These are phyloP conservation scores for Apeira syringaria DNA, from an alignment of 2,888 invertebrate species.

Conservation along the genomic window DNA sequence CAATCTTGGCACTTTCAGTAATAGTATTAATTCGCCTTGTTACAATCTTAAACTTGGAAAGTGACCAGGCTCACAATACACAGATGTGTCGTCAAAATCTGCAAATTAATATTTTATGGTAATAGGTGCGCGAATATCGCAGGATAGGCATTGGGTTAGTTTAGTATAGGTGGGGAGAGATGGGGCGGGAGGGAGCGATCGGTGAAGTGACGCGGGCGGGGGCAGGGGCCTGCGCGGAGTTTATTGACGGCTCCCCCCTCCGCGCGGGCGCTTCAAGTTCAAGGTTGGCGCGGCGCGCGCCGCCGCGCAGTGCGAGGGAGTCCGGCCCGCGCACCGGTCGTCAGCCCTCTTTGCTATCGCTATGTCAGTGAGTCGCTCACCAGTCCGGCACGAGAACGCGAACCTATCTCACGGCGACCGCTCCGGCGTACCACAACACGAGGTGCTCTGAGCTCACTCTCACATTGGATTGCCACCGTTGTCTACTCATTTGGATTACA, in stretches of 20 bases:
- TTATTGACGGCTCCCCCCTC: slow-evolving; percentile 78
- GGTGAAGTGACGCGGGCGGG: slow-evolving; percentile 60
- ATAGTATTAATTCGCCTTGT: background rate
- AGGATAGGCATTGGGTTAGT: background rate
- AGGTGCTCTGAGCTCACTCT: slow-evolving; percentile 44
- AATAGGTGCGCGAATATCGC: slow-evolving; percentile 26
- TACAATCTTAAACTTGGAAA: slow-evolving; percentile 4
- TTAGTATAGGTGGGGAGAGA: slow-evolving; percentile 14
- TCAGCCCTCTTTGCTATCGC: slow-evolving; percentile 75
- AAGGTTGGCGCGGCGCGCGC: slow-evolving; percentile 85
- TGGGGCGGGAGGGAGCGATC: slow-evolving; percentile 28
- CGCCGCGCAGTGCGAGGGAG: slow-evolving; percentile 83
- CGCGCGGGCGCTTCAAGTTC: slow-evolving; percentile 79
- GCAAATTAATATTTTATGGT: slow-evolving; percentile 12
- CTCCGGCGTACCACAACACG: slow-evolving; percentile 39
- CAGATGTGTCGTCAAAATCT: slow-evolving; percentile 13
- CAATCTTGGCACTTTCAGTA: background rate
- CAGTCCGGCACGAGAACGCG: slow-evolving; percentile 69
- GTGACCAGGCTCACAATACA: slow-evolving; percentile 1
- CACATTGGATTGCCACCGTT: slow-evolving; percentile 57
- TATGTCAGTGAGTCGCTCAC: slow-evolving; percentile 66
- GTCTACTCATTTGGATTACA: slow-evolving; percentile 65
- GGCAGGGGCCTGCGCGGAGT: slow-evolving; percentile 78
- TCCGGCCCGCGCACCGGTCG: slow-evolving; percentile 83
- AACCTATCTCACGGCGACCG: slow-evolving; percentile 52